Evolutionary conservation across 2,113 vertebrate species (phyloP), one percentile per base, ranked within the genome.

Genomic region (Hymenochirus boettgeri): DNA sequence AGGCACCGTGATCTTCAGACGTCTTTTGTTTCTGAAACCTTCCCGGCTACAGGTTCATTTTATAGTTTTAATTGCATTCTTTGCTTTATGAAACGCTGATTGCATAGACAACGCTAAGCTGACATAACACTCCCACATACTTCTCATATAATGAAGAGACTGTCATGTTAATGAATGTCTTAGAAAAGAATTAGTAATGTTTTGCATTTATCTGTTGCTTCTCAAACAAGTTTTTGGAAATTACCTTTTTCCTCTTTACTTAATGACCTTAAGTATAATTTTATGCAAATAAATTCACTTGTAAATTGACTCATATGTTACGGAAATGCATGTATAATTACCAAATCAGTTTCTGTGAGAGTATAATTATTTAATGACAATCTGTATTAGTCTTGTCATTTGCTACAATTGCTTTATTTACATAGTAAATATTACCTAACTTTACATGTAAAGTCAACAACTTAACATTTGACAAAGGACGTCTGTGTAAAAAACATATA

Each of bases 301-400:
- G 22, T 51, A 52, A 67, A 42, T 67, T 67, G 64, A 31, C 52
- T 59, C 33, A 51, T 51, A 51, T 54, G 50, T 65, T 57, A 65
- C 57, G 29, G 57, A 65, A 53, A 48, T 51, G 54, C 48, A 57
- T 65, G 63, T 50, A 65, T 65, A 57, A 65, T 65, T 42, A 51
- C 57, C 57, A 53, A 57, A 65, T 57, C 54, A 57, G 53, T 2
- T 27, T n/a, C 48, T 37, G 54, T 65, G 63, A 57, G 29, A 29
- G 54, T 13, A 35, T 48, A 65, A 65, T 65, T 65, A 57, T 50
- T 65, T 57, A 50, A 65, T 57, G 57, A 57, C 54, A 57, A 29
- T 37, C 22, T 35, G 3, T 12, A 35, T 35, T 8, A 35, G 33
- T 35, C 10, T 35, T 35, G 33, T 35, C 33, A 35, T 35, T 35